Evolutionary conservation across 2,797 vertebrate species (phyloP).

Genomic region (Alca torda): DNA sequence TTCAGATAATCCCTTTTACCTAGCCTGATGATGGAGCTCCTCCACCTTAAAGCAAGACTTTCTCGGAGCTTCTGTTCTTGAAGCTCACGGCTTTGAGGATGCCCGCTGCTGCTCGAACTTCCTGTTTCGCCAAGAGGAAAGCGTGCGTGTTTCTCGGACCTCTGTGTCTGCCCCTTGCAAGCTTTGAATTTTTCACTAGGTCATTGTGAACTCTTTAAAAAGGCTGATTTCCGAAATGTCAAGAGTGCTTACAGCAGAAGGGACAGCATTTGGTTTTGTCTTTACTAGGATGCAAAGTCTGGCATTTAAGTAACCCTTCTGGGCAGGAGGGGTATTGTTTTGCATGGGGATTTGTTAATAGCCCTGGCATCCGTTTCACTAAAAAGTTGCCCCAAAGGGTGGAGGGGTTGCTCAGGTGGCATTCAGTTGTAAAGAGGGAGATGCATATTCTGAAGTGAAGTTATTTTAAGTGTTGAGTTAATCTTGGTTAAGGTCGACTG

Average conservation of each 20-base stretch:
- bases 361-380: neutral
- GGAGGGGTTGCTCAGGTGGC: neutral
- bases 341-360: constrained; percentile 12
- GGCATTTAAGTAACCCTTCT: neutral
- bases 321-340: constrained; percentile 27
- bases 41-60: neutral
- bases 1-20: neutral
- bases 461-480: neutral
- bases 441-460: constrained; percentile 23
- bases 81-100: neutral
- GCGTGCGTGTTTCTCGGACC: neutral
- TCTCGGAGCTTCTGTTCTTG: neutral
- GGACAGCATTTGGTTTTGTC: neutral
- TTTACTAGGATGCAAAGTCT: constrained; percentile 4
- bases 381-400: neutral
- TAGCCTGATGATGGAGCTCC: neutral
- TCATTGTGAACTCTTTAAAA: neutral
- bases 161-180: neutral
- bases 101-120: neutral
- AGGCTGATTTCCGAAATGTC: neutral
- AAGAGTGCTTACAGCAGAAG: neutral
- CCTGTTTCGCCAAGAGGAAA: neutral
- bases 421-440: constrained; percentile 48
- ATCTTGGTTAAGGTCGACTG: neutral
- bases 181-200: neutral